phyloP scores from a whole-genome alignment of 1,140 invertebrate species.

The Campoletis sonorensis region DNA sequence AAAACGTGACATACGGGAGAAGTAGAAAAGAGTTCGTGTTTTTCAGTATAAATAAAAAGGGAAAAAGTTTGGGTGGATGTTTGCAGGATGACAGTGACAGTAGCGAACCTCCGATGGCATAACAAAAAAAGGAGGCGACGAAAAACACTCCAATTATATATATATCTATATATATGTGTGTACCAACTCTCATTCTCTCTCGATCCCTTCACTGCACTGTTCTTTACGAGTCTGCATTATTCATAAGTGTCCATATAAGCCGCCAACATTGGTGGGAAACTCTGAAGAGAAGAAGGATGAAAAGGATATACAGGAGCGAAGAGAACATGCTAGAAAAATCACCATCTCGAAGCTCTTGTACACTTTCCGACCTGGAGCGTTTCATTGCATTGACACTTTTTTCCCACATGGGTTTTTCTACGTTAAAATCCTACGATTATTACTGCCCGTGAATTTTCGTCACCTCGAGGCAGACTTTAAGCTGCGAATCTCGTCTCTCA shows the following conservation, averaged over 20 bases:
- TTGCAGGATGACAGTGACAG: neutral
- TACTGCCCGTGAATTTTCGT: too few relatives aligned
- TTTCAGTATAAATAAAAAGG: neutral
- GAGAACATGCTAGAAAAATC: slow-evolving; percentile 54
- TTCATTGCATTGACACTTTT: neutral
- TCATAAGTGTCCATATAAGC: slow-evolving; percentile 73
- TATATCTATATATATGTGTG: neutral
- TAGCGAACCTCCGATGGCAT: neutral
- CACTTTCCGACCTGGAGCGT: slow-evolving; percentile 10
- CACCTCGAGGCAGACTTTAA: too few relatives aligned
- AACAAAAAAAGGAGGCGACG: neutral
- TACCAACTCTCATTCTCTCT: neutral
- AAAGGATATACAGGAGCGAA: slow-evolving; percentile 15
- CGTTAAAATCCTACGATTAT: neutral
- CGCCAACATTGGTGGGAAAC: slow-evolving; percentile 61
- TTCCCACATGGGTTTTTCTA: neutral
- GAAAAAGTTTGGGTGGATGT: slow-evolving; percentile 8
- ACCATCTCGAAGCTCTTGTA: slow-evolving; percentile 59
- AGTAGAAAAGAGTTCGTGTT: neutral
- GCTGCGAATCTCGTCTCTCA: neutral
- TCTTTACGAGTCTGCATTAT: slow-evolving; percentile 71
- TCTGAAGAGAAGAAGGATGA: slow-evolving; percentile 14
- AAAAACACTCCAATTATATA: neutral
- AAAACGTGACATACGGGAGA: neutral
- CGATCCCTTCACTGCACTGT: slow-evolving; percentile 59